These are phyloP conservation scores for Trisateles emortualis DNA, from an alignment of 2,888 invertebrate genomes.

Conservation along the genomic window DNA sequence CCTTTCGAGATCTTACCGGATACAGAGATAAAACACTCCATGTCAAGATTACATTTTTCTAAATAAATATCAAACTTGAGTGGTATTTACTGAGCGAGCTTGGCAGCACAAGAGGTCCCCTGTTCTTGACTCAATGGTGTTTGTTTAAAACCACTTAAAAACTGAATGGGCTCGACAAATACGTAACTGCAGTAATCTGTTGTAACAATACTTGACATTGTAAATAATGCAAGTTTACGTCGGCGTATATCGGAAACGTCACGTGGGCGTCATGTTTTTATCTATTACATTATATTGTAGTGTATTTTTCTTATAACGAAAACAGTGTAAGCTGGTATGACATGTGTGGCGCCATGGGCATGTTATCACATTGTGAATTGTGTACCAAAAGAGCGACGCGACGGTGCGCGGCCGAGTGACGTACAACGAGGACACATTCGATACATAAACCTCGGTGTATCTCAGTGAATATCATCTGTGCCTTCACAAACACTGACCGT, in stretches of 20 bases:
- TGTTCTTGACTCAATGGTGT: conserved; percentile 74
- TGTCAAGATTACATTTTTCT: conserved; percentile 75
- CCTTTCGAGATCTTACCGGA: conserved; percentile 65
- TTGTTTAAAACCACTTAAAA: conserved; percentile 80
- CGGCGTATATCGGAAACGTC: conserved; percentile 39
- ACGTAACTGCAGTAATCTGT: conserved; percentile 72
- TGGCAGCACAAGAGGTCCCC: conserved; percentile 69
- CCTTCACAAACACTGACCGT: conserved; percentile 81
- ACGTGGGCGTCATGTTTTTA: conserved; percentile 53
- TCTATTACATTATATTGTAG: conserved; percentile 45
- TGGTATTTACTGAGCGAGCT: conserved; percentile 68
- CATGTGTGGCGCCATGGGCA: conserved; percentile 44
- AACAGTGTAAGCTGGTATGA: conserved; percentile 46
- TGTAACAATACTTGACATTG: conserved; percentile 68
- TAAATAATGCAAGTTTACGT: conserved; percentile 47
- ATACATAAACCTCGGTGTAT: conserved; percentile 61
- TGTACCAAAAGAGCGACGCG: conserved; percentile 39
- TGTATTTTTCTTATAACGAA: conserved; percentile 44
- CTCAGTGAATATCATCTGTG: conserved; percentile 69
- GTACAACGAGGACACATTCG: conserved; percentile 44
- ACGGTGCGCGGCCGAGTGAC: conserved; percentile 21
- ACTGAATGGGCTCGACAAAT: conserved; percentile 73
- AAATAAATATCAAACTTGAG: conserved; percentile 66
- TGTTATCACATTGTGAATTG: conserved; percentile 49
- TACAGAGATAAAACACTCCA: conserved; percentile 75